Base-by-base conservation (phyloP, 2,113 vertebrate species). In the Onychostoma macrolepis region DNA sequence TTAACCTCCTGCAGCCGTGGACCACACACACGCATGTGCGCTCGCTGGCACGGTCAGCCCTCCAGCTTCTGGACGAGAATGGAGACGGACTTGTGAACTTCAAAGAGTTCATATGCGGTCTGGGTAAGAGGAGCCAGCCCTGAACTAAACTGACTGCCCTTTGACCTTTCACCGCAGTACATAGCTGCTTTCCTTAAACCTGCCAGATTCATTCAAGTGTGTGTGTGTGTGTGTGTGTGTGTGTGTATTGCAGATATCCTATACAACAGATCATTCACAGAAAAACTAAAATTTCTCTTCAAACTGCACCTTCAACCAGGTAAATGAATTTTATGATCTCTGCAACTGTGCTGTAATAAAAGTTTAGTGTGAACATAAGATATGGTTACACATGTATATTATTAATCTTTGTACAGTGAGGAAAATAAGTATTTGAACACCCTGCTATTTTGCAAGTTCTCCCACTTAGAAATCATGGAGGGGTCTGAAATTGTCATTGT, bases 221-320 rank as follows among this genome's bases (percentile, higher is more conserved):
- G 33, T 58, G 30, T 76, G 26, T 24, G 11, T 89, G 36, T 83
- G 50, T 75, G 24, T 48, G 26, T 83, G 41, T 75, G 33, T 89
- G 33, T 17, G 74, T 30, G 24, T 81, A n/a, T 88, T 88, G 65
- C 94, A 99, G 98, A 99, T 92, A 94, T 93, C 38, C 93, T 99
- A 91, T 98, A 97, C 90, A 95, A 97, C 76, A 96, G 96, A 91
- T 97, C 96, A 65, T 99, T 99, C 93, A 99, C 97, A 90, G 96
- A 98, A 86, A 98, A 97, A 92, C 95, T 99, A 92, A 99, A 98
- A 85, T 94, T 99, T 86, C 96, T 99, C 91, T 99, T 98, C 95
- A 99, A 99, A 91, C 92, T 99, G 87, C 98, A 99, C 90, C 95
- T 99, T 87, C 97, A 97, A 88, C 97, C 98, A 93, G 98, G 98